Evolutionary conservation across 2,113 vertebrate genomes (phyloP).

Genomic region (Mastomys coucha): DNA sequence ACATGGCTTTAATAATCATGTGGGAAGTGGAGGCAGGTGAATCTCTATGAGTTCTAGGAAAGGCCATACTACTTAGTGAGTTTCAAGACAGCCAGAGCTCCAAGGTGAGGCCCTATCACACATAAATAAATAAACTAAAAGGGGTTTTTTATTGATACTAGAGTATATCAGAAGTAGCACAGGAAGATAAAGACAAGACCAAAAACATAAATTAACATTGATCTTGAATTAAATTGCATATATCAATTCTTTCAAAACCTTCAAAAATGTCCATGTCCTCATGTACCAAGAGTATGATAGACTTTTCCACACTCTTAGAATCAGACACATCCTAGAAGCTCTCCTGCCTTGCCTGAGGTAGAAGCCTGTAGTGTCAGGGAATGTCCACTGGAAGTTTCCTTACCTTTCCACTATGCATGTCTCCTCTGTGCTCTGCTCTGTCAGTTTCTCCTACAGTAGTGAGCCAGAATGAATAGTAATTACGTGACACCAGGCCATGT

Average conservation of each 20-base stretch:
- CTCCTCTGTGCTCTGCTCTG: background rate
- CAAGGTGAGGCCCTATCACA: background rate
- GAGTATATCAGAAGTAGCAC: background rate
- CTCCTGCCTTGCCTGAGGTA: background rate
- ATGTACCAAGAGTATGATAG: background rate
- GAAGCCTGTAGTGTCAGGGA: background rate
- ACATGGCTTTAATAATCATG: background rate
- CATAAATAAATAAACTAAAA: background rate
- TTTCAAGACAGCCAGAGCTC: background rate
- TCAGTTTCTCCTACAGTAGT: background rate
- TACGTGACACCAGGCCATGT: background rate
- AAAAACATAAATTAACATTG: background rate
- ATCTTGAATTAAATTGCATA: background rate
- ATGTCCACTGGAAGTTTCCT: background rate
- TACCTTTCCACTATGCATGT: background rate
- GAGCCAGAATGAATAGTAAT: background rate
- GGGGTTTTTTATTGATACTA: background rate
- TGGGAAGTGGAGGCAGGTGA: background rate
- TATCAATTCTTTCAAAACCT: background rate
- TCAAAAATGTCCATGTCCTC: background rate
- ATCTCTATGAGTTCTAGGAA: background rate
- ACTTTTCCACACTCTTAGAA: background rate
- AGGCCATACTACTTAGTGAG: background rate
- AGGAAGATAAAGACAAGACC: background rate
- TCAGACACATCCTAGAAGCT: background rate